These are phyloP conservation scores for Ameiurus melas DNA, from an alignment of 2,113 vertebrate genomes.

Conservation along the genomic window DNA sequence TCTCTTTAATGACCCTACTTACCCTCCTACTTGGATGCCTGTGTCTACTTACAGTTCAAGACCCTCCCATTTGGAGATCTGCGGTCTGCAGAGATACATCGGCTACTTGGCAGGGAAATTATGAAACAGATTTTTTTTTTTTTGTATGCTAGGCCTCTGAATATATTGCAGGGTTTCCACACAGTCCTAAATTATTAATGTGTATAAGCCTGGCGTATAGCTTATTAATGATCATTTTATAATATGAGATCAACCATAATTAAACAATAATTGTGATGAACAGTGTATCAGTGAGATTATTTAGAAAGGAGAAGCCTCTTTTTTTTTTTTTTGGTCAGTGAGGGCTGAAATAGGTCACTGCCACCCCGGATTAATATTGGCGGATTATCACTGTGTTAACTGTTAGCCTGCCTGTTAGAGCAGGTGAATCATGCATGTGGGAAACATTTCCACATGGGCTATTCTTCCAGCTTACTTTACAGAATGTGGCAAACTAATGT, in stretches of 20 bases:
- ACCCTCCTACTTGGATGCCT: constrained; percentile 16
- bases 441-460: constrained; percentile 62
- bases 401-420: constrained; percentile 77
- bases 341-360: constrained; percentile 46
- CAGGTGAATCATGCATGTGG: constrained; percentile 86
- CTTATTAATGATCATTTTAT: background rate
- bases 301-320: background rate
- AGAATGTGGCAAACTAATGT: constrained; percentile 58
- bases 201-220: background rate
- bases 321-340: background rate
- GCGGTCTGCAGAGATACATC: constrained; percentile 5
- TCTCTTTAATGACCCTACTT: constrained; percentile 29
- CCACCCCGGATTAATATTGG: constrained; percentile 82
- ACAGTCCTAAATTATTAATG: background rate
- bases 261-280: background rate
- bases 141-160: background rate
- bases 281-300: background rate
- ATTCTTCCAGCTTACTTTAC: constrained; percentile 51
- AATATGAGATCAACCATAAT: background rate
- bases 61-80: constrained; percentile 13
- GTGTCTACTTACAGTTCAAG: constrained; percentile 20
- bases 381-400: constrained; percentile 84
- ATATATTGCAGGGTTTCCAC: background rate
- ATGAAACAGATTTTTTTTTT: constrained; percentile 7
- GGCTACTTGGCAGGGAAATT: constrained; percentile 8